Evolutionary conservation across 2,113 vertebrate genomes (phyloP).

Genomic region (Cyanoliseus patagonus): DNA sequence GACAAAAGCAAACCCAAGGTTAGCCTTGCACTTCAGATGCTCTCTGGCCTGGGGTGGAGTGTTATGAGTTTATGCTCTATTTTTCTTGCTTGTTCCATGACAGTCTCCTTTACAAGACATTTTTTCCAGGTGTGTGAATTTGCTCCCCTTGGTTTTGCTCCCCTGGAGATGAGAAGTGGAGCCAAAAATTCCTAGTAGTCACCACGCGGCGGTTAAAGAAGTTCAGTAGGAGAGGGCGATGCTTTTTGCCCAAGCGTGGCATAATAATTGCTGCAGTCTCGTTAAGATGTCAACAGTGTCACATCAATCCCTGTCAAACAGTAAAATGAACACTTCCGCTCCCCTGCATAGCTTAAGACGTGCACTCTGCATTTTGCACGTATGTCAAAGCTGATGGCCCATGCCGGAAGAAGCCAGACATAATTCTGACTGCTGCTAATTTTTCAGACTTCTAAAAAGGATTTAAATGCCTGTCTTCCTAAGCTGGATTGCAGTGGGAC

Average conservation of each 20-base stretch:
- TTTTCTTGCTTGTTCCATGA: neutral
- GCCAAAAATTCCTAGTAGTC: accelerated
- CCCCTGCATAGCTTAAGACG: neutral
- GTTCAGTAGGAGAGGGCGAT: neutral
- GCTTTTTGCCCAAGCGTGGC: neutral
- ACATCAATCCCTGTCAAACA: neutral
- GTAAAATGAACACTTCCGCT: neutral
- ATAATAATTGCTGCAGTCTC: neutral
- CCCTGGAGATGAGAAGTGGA: neutral
- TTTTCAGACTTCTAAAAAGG: constrained; percentile 37
- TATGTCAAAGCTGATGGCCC: neutral
- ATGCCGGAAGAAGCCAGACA: neutral
- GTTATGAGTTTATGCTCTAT: neutral
- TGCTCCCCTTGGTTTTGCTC: neutral
- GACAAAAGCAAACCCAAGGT: neutral
- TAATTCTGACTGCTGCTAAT: constrained; percentile 42
- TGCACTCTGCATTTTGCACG: neutral
- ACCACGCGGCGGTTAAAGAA: neutral
- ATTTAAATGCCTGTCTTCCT: constrained; percentile 60
- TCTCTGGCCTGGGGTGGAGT: neutral
- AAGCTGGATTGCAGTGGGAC: constrained; percentile 37
- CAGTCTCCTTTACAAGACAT: neutral
- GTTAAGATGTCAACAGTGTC: neutral
- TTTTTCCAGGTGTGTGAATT: neutral
- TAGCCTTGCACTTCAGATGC: neutral